Evolutionary conservation across 1,140 invertebrate genomes (phyloP), one percentile per base, ranked within the genome.

Genomic region (Zaprionus ghesquierei): DNA sequence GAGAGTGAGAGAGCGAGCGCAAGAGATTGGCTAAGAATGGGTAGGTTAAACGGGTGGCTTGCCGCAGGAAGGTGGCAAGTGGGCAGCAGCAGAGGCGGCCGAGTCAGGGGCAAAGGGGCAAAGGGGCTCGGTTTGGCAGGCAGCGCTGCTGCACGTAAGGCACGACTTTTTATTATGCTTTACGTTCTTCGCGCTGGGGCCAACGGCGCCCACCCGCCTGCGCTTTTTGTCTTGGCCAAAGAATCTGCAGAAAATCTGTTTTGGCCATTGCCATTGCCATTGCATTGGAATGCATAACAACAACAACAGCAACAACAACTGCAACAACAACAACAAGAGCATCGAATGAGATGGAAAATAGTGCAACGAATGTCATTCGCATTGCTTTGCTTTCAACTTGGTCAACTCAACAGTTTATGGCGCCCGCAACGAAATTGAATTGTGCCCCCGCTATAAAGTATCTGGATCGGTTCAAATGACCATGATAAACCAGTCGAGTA

Each of bases 131-230:
- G n/a, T n/a, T n/a, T n/a, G n/a, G 35, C 46, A 64, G 51, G 61
- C 64, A 63, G 78, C 23, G 62, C 77, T 69, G 81, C 81, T 87
- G 81, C 81, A 86, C 81, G 81, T 86, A 87, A 86, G 79, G 81
- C 81, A 86, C 81, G 81, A 86, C 79, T 86, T 86, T 87, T 86
- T 86, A 86, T 86, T 81, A 86, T 86, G 82, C 82, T 86, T 86
- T 87, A 87, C 81, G 81, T 81, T 86, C 78, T 41, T 68, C 75
- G 75, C 74, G 65, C 75, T 81, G 66, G 64, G 81, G 81, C 81
- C 81, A 86, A 71, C 81, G 81, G 81, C 81, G 81, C 81, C 81
- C 81, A 85, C 81, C 81, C 81, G 81, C 81, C 81, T 85, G 81
- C 81, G 81, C 74, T 81, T 81, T 81, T 86, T 81, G 65, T 77